Evolutionary conservation across 2,113 vertebrate genomes (phyloP).

Genomic region (Tympanuchus pallidicinctus): DNA sequence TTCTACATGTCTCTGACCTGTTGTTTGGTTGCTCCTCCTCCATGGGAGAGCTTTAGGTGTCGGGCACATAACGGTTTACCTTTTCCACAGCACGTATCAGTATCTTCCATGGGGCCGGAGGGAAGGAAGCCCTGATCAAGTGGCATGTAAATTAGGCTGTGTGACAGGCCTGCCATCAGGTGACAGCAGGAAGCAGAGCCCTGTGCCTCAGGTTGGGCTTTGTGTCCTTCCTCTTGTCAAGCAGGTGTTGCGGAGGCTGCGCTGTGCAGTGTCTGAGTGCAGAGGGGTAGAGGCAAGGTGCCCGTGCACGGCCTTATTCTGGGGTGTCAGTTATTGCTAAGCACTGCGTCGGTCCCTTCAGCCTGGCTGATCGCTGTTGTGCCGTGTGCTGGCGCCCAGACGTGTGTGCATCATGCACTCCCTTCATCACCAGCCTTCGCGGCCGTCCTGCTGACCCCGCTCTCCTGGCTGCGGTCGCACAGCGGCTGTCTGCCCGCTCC

Average conservation of each 20-base stretch:
- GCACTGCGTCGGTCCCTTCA: neutral
- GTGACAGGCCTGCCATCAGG: neutral
- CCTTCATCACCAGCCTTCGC: neutral
- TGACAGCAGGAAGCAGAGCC: neutral
- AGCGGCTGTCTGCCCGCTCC: neutral
- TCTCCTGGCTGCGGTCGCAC: neutral
- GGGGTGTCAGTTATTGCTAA: neutral
- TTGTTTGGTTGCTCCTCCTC: neutral
- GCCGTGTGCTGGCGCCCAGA: neutral
- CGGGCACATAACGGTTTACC: neutral
- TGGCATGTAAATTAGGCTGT: rapidly evolving
- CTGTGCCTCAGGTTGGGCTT: neutral
- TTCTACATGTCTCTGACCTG: neutral
- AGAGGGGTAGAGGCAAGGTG: neutral
- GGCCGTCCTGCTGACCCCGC: neutral
- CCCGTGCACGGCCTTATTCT: neutral
- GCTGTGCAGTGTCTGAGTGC: neutral
- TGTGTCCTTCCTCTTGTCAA: neutral
- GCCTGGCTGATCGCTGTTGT: neutral
- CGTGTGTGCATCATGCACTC: neutral
- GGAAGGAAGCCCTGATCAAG: neutral
- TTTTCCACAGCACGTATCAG: neutral
- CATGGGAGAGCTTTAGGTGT: neutral
- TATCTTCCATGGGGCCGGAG: neutral
- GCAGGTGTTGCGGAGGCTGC: neutral